Evolutionary conservation across 2,888 invertebrate genomes (phyloP).

Genomic region (Drosophila setosimentum): DNA sequence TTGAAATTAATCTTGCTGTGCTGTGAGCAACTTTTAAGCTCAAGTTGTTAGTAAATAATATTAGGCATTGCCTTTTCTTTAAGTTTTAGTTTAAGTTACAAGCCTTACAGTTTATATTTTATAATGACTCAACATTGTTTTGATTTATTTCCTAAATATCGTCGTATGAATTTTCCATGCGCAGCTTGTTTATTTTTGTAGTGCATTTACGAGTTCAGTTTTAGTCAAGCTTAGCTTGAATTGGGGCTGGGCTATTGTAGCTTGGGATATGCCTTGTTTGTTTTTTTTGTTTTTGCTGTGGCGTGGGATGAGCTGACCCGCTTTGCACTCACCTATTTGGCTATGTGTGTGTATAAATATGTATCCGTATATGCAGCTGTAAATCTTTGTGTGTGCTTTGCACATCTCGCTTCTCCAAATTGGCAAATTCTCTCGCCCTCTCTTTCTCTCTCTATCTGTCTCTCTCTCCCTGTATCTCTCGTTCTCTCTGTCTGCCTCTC

Average conservation of each 20-base stretch:
- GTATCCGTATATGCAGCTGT: conserved; percentile 23
- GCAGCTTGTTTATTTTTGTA: conserved; percentile 23
- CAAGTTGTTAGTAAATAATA: neutral
- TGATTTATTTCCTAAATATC: conserved; percentile 6
- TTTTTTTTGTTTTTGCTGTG: conserved; percentile 14
- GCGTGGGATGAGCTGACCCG: conserved; percentile 33
- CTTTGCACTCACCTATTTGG: conserved; percentile 35
- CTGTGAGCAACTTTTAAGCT: neutral
- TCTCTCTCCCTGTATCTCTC: conserved; percentile 5
- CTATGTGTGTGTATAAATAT: conserved; percentile 29
- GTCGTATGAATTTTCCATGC: conserved; percentile 5
- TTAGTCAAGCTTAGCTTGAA: neutral
- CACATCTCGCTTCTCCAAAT: conserved; percentile 65
- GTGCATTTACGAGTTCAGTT: conserved; percentile 29
- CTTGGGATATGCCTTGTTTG: neutral
- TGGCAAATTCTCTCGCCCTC: conserved; percentile 38
- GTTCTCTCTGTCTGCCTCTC: neutral
- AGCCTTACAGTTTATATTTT: neutral
- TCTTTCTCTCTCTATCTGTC: conserved; percentile 4
- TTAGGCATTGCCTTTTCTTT: neutral
- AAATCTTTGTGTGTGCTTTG: conserved; percentile 19
- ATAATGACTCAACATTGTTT: neutral
- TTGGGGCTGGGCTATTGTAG: conserved; percentile 21
- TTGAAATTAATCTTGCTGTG: neutral
- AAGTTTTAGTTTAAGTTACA: neutral